Percentiles rank a stretch among this genome's conserved stretches.
phyloP scores from a whole-genome alignment of 1,140 invertebrate species.

The Penaeus chinensis region DNA sequence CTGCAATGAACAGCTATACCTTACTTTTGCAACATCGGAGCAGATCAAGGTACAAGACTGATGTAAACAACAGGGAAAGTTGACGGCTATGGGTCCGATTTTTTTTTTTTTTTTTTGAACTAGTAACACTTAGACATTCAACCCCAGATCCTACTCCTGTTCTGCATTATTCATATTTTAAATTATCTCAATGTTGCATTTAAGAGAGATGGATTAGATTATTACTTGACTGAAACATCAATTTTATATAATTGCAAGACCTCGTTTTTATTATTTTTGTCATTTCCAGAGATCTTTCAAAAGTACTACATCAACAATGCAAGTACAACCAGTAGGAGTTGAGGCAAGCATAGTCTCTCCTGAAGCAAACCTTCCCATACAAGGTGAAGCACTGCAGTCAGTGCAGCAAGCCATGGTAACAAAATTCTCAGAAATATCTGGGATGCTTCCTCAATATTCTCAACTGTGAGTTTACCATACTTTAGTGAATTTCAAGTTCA shows the following conservation, averaged over 20 bases:
- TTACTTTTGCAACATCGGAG: slow-evolving; percentile 79
- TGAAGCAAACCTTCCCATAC: neutral
- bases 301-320: neutral
- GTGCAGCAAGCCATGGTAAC: slow-evolving; percentile 78
- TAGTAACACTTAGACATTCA: too few species aligned
- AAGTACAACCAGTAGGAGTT: slow-evolving; percentile 37
- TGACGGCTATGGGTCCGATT: too few species aligned
- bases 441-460: slow-evolving; percentile 59
- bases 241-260: too few species aligned
- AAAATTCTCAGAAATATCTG: slow-evolving; percentile 71
- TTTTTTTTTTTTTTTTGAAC: too few species aligned
- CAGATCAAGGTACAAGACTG: slow-evolving; percentile 73
- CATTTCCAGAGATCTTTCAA: too few species aligned
- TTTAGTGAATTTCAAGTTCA: too few species aligned
- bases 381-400: slow-evolving; percentile 63
- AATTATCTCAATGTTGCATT: too few species aligned
- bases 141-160: too few species aligned
- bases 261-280: too few species aligned
- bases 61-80: neutral
- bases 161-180: too few species aligned
- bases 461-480: slow-evolving; percentile 47
- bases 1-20: slow-evolving; percentile 83
- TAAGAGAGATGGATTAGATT: too few species aligned
- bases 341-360: slow-evolving; percentile 52
- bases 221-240: too few species aligned